phyloP scores from a whole-genome alignment of 2,797 vertebrate species.

The Hafferia zeledoni region DNA sequence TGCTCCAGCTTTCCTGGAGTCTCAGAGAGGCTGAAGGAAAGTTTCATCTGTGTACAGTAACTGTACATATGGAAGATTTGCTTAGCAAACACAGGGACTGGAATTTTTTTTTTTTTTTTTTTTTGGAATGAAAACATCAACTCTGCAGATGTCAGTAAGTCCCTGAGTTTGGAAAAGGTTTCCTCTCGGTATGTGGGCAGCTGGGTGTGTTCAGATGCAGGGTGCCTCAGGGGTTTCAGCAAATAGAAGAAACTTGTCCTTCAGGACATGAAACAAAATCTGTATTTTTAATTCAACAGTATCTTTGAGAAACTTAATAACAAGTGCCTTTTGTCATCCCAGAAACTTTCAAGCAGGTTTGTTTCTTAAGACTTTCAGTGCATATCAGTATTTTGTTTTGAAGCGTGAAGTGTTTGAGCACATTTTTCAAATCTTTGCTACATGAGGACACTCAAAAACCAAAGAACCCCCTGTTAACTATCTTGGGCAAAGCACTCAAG shows the following conservation, averaged over 20 bases:
- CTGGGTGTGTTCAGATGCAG: background rate
- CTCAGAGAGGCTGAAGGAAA: background rate
- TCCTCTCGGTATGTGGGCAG: background rate
- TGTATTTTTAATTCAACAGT: background rate
- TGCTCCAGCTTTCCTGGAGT: background rate
- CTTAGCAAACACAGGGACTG: background rate
- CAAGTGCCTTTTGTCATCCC: background rate
- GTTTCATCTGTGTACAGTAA: slow-evolving; percentile 1
- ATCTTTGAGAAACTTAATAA: background rate
- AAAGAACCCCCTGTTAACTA: background rate
- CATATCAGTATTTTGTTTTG: background rate
- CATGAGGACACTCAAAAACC: background rate
- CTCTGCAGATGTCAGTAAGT: background rate
- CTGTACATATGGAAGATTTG: background rate
- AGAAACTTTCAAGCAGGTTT: background rate
- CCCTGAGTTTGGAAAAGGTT: background rate
- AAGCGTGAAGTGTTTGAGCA: background rate
- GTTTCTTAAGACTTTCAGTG: background rate
- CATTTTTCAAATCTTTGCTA: background rate
- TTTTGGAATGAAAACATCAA: background rate
- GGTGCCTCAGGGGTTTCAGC: background rate
- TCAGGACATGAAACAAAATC: background rate
- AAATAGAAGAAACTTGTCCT: slow-evolving; percentile 8
- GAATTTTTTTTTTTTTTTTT: background rate
- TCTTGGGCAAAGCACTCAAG: background rate